Conservation (phyloP, 1,140 invertebrate species). For the Ips typographus region DNA sequence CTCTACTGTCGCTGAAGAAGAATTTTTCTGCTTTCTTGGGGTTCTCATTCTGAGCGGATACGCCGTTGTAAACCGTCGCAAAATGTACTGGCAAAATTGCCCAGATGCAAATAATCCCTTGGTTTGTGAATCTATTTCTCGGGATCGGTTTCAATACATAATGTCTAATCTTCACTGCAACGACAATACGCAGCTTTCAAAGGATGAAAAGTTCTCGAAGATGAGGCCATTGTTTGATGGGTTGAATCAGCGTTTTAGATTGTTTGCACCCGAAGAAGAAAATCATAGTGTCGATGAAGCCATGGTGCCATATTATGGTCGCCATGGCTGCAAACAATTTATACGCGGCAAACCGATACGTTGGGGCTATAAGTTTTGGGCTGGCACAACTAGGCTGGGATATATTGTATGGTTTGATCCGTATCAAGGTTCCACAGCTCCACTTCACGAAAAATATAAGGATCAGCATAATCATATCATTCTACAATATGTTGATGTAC, state of each 20-base stretch:
- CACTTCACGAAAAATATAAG: constrained; percentile 22
- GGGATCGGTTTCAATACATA: background rate
- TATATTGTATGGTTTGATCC: constrained; percentile 33
- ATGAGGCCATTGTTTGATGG: background rate
- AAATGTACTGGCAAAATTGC: background rate
- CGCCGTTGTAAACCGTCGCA: background rate
- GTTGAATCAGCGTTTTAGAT: background rate
- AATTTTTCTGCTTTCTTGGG: background rate
- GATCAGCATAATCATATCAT: too few relatives aligned
- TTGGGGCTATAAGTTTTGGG: constrained; percentile 40
- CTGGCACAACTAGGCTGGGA: constrained; percentile 16
- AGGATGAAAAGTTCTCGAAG: background rate
- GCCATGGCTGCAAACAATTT: constrained; percentile 39
- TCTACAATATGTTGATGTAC: background rate
- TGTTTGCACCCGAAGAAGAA: background rate
- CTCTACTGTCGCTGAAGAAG: background rate
- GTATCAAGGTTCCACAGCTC: constrained; percentile 35
- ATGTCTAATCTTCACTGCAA: background rate
- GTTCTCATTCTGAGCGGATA: background rate
- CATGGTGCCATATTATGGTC: constrained; percentile 42
- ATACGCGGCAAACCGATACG: constrained; percentile 38
- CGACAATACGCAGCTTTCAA: background rate
- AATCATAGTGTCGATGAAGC: constrained; percentile 23
- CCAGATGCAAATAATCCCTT: background rate
- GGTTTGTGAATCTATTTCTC: background rate